phyloP scores from a whole-genome alignment of 2,888 invertebrate species.

The Mycalesis mineus region DNA sequence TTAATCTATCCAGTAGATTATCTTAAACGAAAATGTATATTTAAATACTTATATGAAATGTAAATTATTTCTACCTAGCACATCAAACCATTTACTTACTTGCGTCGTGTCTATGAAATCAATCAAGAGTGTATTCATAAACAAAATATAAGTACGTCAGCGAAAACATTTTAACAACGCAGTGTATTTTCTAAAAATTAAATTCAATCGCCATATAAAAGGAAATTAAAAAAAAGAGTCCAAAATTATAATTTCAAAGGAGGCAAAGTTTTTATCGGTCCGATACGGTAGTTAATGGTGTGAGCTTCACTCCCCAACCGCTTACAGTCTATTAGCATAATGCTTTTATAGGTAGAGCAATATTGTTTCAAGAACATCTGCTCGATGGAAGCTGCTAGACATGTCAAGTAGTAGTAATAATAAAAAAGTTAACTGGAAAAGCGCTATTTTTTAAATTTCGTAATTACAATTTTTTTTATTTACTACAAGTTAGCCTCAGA shows the following conservation, averaged over 20 bases:
- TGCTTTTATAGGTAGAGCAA: constrained; percentile 13
- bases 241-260: constrained; percentile 14
- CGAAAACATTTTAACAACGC: too few species aligned
- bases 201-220: background rate
- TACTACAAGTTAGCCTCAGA: too few species aligned
- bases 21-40: too few species aligned
- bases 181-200: too few species aligned
- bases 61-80: too few species aligned
- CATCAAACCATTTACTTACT: too few species aligned
- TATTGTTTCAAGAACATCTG: constrained; percentile 16
- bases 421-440: background rate
- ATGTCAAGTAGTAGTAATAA: background rate
- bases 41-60: too few species aligned
- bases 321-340: constrained; percentile 16
- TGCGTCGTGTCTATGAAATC: too few species aligned
- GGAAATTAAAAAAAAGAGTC: background rate
- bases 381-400: background rate
- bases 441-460: background rate
- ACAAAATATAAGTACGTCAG: too few species aligned
- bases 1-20: too few species aligned
- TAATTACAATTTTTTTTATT: too few species aligned
- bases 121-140: too few species aligned
- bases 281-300: constrained; percentile 5
- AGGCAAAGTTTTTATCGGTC: constrained; percentile 13
- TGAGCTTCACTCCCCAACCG: background rate